Evolutionary conservation across 1,140 invertebrate species (phyloP).

Genomic region (Bombus huntii): DNA sequence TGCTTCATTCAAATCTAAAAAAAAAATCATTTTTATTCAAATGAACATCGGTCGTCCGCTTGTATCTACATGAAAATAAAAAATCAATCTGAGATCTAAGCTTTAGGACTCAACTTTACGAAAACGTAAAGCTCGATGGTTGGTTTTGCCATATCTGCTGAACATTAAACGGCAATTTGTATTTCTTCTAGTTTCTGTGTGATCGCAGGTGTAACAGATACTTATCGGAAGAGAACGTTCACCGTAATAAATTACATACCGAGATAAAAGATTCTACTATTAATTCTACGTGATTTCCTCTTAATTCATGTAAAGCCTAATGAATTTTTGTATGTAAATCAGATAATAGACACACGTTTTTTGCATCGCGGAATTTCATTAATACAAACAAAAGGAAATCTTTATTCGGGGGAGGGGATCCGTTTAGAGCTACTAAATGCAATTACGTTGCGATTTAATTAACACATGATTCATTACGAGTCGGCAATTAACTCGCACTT

Average conservation of each 20-base stretch:
- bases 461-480: slow-evolving; percentile 36
- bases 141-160: neutral
- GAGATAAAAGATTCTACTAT: neutral
- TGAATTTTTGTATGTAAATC: slow-evolving; percentile 18
- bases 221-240: neutral
- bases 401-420: neutral
- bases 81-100: too few species aligned
- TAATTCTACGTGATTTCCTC: slow-evolving; percentile 13
- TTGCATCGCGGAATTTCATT: slow-evolving; percentile 15
- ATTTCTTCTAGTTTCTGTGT: neutral
- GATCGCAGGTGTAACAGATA: slow-evolving; percentile 6
- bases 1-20: too few species aligned
- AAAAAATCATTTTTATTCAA: neutral
- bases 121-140: neutral
- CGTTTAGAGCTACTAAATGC: neutral
- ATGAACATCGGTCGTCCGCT: neutral
- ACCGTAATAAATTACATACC: slow-evolving; percentile 16
- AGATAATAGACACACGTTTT: slow-evolving; percentile 31
- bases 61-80: too few species aligned
- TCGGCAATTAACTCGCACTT: neutral
- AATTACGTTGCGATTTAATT: slow-evolving; percentile 37
- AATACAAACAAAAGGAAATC: slow-evolving; percentile 29
- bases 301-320: slow-evolving; percentile 6
- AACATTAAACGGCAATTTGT: slow-evolving; percentile 36
- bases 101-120: neutral